Base-by-base conservation (phyloP, 2,888 invertebrate species). In the Drosophila demipolita region DNA sequence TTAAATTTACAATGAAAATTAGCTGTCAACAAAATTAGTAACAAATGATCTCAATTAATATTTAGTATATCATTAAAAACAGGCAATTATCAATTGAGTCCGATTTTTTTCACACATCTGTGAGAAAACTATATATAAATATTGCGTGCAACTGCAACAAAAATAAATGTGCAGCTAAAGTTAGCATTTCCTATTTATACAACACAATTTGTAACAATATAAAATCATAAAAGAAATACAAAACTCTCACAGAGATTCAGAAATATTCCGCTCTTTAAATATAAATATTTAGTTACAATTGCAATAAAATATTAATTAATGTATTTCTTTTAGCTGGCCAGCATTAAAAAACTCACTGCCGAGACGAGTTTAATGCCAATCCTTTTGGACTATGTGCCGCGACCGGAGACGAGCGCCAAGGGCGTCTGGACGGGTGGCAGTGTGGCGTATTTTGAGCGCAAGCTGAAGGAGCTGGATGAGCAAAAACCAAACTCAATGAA, bases 271-370 rank as follows among this genome's bases (percentile, higher is more conserved):
- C 45, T 52, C 32, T 52, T 33, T 1, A 53, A 20, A n/a, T 53
- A 35, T 33, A 7, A 6, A 15, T 7, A 20, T 45, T 12, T 12
- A 3, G n/a, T 12, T 33, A 9, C 9, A 3, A 1, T 33, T n/a
- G 26, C 17, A 26, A 55, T n/a, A 5, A n/a, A 8, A 15, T 52
- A 7, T 36, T 17, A 38, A 6, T 23, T 3, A 3, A 42, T n/a
- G 8, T 54, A 1, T 23, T 32, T 48, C 6, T 17, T 94, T 48
- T 82, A 96, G 96, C 94, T 96, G 90, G 92, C 95, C 35, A 92
- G 94, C 36, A 94, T 96, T 57, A 96, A 95, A 89, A 94, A 94
- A 69, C 93, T 93, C 74, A 95, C 94, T 3, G 89, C 87, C n/a
- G 93, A 93, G 65, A 84, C 91, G 40, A 88, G 80, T 62, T 91